Base-by-base conservation (phyloP, 2,113 vertebrate genomes). In the Apteryx mantelli region DNA sequence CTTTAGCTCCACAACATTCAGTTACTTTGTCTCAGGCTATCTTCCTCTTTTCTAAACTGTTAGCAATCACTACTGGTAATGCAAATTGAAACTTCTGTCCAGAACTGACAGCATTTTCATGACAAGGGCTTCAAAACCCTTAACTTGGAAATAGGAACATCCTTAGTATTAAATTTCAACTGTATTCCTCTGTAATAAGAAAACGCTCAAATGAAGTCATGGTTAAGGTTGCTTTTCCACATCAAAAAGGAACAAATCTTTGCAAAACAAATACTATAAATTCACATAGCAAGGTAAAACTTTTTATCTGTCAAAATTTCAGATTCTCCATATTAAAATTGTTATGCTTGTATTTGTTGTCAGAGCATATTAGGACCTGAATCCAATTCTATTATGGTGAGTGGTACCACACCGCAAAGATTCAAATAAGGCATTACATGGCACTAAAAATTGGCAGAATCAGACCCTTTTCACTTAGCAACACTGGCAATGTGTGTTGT, bases 401-500 rank as follows among this genome's bases (percentile, higher is more conserved):
- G 38, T 9, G 14, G 69, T 40, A 32, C 34, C 75, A 60, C 28
- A 40, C 12, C 0, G 0, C 55, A n/a, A 34, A 85, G 26, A 48
- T 26, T 38, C 53, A 79, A 53, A 50, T 8, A 50, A 2, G 1
- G 36, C 15, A 52, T 34, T 20, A 24, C 7, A 4, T 0, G 0
- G 8, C 25, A 8, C 17, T 65, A 85, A 8, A 44, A 40, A 73
- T 32, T 6, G 3, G 6, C 28, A 28, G 30, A 68, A 68, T 20
- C 32, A 28, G 42, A 42, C 18, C 30, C 44, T 28, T 81, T 94
- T 78, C 50, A 74, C 56, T 19, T 32, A 38, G 14, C 1, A 3
- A 24, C 38, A 70, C 14, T 3, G 2, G 15, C 42, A 70, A 5
- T 0, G 2, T 0, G 0, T 16, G 15, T 28, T 78, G 20, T 25